phyloP scores from a whole-genome alignment of 1,140 invertebrate species.

The Pseudomyrmex gracilis region DNA sequence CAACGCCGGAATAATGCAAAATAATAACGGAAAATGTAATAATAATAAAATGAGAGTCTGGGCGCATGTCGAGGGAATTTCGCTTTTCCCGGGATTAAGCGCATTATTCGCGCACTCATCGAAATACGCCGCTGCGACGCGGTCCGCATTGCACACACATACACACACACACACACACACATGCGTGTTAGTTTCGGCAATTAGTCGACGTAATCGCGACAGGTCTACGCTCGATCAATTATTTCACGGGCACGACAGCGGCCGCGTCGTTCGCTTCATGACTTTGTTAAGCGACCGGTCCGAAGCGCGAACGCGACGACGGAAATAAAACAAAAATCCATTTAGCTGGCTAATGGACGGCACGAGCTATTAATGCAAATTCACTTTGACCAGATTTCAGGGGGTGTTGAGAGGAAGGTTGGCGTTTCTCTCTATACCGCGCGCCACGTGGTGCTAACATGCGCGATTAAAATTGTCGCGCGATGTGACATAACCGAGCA shows the following conservation, averaged over 20 bases:
- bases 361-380: slow-evolving; percentile 77
- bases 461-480: slow-evolving; percentile 58
- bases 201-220: slow-evolving; percentile 61
- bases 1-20: slow-evolving; percentile 40
- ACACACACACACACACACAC: not conserved
- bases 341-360: slow-evolving; percentile 76
- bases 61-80: slow-evolving; percentile 3
- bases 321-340: slow-evolving; percentile 76
- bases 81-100: slow-evolving; percentile 55
- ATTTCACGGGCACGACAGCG: slow-evolving; percentile 61
- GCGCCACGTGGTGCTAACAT: not conserved
- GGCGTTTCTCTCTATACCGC: not conserved
- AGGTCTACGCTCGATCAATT: slow-evolving; percentile 64
- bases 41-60: slow-evolving; percentile 39
- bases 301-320: slow-evolving; percentile 36
- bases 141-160: too few relatives aligned
- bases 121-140: slow-evolving; percentile 13
- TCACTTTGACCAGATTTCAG: slow-evolving; percentile 75
- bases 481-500: not conserved
- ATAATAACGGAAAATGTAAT: slow-evolving; percentile 60
- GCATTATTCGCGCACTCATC: slow-evolving; percentile 54
- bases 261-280: slow-evolving; percentile 71
- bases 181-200: slow-evolving; percentile 52
- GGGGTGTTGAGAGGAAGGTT: slow-evolving; percentile 3
- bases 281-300: slow-evolving; percentile 73